These are phyloP conservation scores for Zophobas atratus DNA, from an alignment of 1,140 invertebrate genomes.

Conservation along the genomic window DNA sequence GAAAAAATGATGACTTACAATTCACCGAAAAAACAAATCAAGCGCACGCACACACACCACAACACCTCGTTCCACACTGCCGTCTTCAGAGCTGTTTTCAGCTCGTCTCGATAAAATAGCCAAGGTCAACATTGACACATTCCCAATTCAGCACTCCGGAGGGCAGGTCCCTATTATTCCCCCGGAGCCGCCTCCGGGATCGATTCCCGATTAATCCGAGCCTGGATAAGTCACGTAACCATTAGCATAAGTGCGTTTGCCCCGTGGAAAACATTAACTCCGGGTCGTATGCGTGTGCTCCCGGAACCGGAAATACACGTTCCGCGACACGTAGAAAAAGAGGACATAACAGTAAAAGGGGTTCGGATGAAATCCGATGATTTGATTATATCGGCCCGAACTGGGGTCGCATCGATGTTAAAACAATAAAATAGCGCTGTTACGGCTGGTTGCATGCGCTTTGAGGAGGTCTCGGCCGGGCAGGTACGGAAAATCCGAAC, in stretches of 20 bases:
- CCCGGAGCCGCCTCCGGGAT: neutral
- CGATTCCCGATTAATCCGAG: slow-evolving; percentile 17
- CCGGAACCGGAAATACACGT: slow-evolving; percentile 23
- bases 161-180: neutral
- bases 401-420: slow-evolving; percentile 1
- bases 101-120: neutral
- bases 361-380: slow-evolving; percentile 27
- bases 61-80: slow-evolving; percentile 2
- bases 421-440: slow-evolving; percentile 4
- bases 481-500: neutral
- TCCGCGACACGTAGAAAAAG: slow-evolving; percentile 12
- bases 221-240: slow-evolving; percentile 24
- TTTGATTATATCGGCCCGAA: slow-evolving; percentile 24
- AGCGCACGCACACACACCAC: neutral
- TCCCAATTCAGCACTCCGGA: neutral
- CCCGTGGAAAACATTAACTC: slow-evolving; percentile 1
- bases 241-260: slow-evolving; percentile 34
- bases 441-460: neutral
- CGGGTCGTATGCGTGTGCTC: slow-evolving; percentile 23
- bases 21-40: slow-evolving; percentile 1
- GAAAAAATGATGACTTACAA: slow-evolving; percentile 14
- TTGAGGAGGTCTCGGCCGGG: neutral
- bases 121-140: slow-evolving; percentile 14
- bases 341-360: slow-evolving; percentile 7
- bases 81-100: neutral